Conservation (phyloP, 2,797 vertebrate genomes). For the Limosa lapponica region DNA sequence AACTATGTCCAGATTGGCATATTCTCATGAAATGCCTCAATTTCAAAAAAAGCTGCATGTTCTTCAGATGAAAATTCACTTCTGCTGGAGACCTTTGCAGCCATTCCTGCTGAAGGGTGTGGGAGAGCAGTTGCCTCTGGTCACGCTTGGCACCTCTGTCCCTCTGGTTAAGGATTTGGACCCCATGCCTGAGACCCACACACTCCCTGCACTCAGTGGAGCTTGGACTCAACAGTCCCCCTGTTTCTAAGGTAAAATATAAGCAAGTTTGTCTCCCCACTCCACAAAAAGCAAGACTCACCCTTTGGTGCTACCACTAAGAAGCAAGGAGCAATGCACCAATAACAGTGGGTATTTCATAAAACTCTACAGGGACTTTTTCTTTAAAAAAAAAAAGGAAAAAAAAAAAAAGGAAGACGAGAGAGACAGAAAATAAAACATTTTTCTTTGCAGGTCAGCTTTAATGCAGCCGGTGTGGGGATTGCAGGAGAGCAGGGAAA, state of each 20-base stretch:
- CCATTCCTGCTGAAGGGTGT: background rate
- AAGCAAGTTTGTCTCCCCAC: background rate
- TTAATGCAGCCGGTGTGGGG: background rate
- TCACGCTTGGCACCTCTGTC: background rate
- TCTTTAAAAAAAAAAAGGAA: background rate
- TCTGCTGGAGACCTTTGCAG: background rate
- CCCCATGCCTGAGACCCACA: background rate
- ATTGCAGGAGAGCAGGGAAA: background rate
- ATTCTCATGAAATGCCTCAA: background rate
- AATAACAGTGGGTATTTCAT: background rate
- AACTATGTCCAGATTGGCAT: background rate
- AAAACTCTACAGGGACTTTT: background rate
- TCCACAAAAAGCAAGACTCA: background rate
- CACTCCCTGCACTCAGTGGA: background rate
- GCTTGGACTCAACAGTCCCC: background rate
- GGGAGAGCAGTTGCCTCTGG: background rate
- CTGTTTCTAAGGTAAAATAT: background rate
- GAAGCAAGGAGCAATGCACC: background rate
- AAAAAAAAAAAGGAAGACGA: background rate
- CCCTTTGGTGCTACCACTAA: background rate
- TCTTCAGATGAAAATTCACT: background rate
- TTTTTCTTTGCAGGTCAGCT: slow-evolving; percentile 14
- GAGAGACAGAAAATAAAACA: background rate
- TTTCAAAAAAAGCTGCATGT: background rate
- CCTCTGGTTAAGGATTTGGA: background rate